Evolutionary conservation across 2,113 vertebrate genomes (phyloP).

Genomic region (Phrynosoma platyrhinos): DNA sequence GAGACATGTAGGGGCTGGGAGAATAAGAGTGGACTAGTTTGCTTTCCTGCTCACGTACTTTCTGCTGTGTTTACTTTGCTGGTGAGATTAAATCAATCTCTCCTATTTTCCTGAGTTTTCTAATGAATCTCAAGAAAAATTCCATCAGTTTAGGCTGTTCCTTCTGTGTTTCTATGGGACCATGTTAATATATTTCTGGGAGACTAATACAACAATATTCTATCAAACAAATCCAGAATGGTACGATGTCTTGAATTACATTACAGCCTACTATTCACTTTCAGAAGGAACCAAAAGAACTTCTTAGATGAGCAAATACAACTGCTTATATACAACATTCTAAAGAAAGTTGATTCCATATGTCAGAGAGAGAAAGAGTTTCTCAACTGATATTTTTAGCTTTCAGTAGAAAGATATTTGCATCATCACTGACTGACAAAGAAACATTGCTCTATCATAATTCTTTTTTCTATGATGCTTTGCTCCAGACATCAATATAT

Average conservation of each 20-base stretch:
- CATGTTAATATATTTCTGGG: neutral
- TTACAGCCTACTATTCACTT: rapidly evolving
- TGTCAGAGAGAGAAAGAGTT: neutral
- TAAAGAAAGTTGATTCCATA: rapidly evolving
- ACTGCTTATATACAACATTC: neutral
- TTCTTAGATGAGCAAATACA: neutral
- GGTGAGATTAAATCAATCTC: no score
- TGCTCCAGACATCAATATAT: neutral
- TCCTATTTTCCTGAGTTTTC: no score
- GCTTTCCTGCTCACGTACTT: no score
- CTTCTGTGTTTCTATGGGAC: neutral
- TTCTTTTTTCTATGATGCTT: neutral
- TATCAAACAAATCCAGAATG: neutral
- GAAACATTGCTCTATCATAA: neutral
- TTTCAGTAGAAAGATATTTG: neutral
- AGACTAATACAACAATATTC: neutral
- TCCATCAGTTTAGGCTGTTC: neutral
- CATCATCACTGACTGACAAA: neutral
- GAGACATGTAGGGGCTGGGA: no score
- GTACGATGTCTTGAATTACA: neutral
- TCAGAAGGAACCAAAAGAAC: neutral
- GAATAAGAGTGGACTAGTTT: no score
- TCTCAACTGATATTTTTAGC: neutral
- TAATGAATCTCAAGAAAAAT: no score
- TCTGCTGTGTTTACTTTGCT: no score